Evolutionary conservation across 2,888 invertebrate species (phyloP).

Genomic region (Cremastobaeus sp.): DNA sequence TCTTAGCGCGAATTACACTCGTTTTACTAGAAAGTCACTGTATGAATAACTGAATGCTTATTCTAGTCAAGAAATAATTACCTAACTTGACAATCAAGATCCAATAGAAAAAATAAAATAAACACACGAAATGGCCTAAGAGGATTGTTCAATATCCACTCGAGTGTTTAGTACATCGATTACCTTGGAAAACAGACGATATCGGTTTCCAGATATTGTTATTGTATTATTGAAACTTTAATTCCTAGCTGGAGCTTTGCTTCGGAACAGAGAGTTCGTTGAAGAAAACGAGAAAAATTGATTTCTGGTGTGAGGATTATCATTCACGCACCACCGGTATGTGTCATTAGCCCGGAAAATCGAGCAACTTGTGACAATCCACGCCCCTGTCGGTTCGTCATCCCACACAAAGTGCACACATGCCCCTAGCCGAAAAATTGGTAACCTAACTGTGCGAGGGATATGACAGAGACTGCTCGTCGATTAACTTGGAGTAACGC

Average conservation of each 20-base stretch:
- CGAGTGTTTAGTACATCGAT: neutral
- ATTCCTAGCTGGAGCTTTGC: too few species aligned
- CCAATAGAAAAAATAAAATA: neutral
- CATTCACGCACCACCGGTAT: neutral
- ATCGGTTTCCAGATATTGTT: too few species aligned
- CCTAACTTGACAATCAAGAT: neutral
- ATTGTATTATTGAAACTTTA: neutral
- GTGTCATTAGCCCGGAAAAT: neutral
- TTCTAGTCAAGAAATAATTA: neutral
- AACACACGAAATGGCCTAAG: conserved; percentile 12
- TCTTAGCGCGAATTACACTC: neutral
- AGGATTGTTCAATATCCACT: conserved; percentile 10
- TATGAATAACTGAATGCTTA: neutral
- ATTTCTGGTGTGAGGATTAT: neutral
- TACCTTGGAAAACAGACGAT: too few species aligned
- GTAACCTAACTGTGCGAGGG: too few species aligned
- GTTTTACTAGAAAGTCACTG: neutral
- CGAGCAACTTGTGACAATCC: neutral
- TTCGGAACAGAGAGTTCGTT: too few species aligned
- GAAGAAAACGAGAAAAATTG: neutral
- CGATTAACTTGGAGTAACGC: neutral
- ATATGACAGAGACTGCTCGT: too few species aligned
- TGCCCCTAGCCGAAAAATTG: neutral
- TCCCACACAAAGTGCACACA: neutral
- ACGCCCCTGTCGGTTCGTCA: neutral